A percentile compares a stretch with the other conserved stretches of the same genome.
Evolutionary conservation across 2,113 vertebrate genomes (phyloP).

Genomic region (Rhabdomys dilectus): DNA sequence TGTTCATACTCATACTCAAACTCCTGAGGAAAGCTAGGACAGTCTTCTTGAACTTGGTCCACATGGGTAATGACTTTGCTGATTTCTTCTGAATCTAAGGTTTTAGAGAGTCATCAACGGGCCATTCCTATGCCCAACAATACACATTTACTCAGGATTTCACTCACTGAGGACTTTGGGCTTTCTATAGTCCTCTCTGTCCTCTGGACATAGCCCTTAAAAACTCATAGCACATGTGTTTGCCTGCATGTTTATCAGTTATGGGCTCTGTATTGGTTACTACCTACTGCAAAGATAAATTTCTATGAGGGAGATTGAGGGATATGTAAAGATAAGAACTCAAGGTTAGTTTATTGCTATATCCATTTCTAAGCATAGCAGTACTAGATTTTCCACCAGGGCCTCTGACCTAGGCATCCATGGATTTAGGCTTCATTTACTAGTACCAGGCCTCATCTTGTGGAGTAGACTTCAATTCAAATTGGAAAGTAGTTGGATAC

Average conservation of each 20-base stretch:
- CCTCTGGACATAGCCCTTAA: not conserved
- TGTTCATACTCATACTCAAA: not conserved
- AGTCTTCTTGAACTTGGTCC: not conserved
- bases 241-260: not conserved
- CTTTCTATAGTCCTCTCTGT: not conserved
- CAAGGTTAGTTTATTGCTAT: not conserved
- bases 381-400: not conserved
- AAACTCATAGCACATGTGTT: not conserved
- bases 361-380: not conserved
- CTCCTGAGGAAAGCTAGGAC: not conserved
- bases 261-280: not conserved
- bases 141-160: not conserved
- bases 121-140: not conserved
- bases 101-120: not conserved
- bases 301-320: not conserved
- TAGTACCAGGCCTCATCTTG: not conserved
- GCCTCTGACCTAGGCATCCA: not conserved
- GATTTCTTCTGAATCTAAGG: not conserved
- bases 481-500: not conserved
- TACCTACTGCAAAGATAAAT: not conserved
- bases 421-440: not conserved
- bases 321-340: not conserved
- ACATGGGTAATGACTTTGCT: not conserved
- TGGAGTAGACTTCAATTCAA: not conserved
- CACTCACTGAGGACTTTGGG: not conserved